These are phyloP conservation scores for Thryonomys swinderianus DNA, from an alignment of 2,113 vertebrate genomes.

Conservation along the genomic window DNA sequence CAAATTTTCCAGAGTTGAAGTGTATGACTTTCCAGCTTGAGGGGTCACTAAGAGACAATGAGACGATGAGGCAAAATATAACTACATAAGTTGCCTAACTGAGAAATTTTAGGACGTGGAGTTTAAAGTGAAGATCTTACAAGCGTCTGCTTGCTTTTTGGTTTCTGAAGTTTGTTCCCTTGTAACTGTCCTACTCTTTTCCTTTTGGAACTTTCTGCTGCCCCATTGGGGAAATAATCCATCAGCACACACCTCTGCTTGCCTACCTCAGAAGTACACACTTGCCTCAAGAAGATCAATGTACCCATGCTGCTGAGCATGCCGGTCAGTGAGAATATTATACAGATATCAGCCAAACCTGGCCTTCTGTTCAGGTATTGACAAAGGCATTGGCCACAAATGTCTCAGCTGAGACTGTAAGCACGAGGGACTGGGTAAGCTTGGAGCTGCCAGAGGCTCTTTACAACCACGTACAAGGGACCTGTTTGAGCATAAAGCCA, in stretches of 20 bases:
- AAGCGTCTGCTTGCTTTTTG: background rate
- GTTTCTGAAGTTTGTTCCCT: background rate
- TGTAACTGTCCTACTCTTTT: conserved; percentile 22
- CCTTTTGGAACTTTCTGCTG: background rate
- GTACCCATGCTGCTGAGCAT: background rate
- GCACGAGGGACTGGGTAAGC: background rate
- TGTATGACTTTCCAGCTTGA: conserved; percentile 21
- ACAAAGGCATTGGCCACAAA: conserved; percentile 30
- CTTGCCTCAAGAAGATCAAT: background rate
- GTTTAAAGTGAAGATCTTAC: conserved; percentile 2
- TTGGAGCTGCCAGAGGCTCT: background rate
- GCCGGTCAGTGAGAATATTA: background rate
- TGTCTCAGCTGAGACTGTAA: conserved; percentile 11
- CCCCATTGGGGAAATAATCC: background rate
- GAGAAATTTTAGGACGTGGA: conserved; percentile 57
- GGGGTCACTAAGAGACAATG: background rate
- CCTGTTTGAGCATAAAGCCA: conserved; percentile 51
- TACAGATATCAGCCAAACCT: conserved; percentile 1
- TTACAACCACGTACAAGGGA: background rate
- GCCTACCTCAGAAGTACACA: background rate
- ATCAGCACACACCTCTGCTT: conserved; percentile 10
- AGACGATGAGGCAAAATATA: conserved; percentile 34
- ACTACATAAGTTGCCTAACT: background rate
- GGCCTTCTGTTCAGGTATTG: background rate
- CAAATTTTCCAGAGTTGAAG: conserved; percentile 18